Percentiles rank a stretch among this genome's conserved stretches.
These are phyloP conservation scores for Todiramphus saurophagus DNA, from an alignment of 2,113 vertebrate species.

Conservation along the genomic window DNA sequence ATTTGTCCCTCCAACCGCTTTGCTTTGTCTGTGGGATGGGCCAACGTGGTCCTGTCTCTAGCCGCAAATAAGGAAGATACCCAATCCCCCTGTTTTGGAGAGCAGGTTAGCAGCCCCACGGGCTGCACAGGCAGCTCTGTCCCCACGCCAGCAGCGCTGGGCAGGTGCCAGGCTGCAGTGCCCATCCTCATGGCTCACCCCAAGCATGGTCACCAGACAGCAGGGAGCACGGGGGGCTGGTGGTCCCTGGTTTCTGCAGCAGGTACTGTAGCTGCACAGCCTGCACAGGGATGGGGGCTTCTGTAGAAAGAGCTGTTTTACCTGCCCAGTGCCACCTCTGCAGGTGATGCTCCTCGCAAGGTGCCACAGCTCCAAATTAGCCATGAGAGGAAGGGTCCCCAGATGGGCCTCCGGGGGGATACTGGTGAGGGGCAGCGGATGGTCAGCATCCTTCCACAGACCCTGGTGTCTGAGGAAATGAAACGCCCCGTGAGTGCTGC, in stretches of 20 bases:
- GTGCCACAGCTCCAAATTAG: background rate
- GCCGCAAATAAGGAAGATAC: background rate
- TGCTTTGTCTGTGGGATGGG: too few species aligned
- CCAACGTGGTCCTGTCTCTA: fast-evolving
- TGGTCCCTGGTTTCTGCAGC: background rate
- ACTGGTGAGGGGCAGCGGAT: fast-evolving
- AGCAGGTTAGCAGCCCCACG: background rate
- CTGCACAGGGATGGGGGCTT: background rate
- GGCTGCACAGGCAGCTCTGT: background rate
- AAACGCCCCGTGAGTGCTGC: fast-evolving
- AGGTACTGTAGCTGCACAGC: too few species aligned
- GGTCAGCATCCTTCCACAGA: background rate
- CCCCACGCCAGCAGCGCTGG: fast-evolving
- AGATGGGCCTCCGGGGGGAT: fast-evolving
- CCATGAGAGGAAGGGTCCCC: fast-evolving
- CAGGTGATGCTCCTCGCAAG: fast-evolving
- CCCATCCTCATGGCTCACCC: background rate
- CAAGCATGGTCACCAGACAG: background rate
- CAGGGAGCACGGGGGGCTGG: background rate
- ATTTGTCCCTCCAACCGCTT: background rate
- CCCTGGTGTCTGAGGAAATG: fast-evolving
- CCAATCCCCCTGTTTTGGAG: background rate
- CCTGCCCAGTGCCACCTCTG: too few species aligned
- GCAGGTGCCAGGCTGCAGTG: background rate
- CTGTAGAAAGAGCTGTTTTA: background rate